Percentiles rank a stretch among this genome's conserved stretches.
Evolutionary conservation across 1,140 invertebrate genomes (phyloP).

Genomic region (Drosophila orena): DNA sequence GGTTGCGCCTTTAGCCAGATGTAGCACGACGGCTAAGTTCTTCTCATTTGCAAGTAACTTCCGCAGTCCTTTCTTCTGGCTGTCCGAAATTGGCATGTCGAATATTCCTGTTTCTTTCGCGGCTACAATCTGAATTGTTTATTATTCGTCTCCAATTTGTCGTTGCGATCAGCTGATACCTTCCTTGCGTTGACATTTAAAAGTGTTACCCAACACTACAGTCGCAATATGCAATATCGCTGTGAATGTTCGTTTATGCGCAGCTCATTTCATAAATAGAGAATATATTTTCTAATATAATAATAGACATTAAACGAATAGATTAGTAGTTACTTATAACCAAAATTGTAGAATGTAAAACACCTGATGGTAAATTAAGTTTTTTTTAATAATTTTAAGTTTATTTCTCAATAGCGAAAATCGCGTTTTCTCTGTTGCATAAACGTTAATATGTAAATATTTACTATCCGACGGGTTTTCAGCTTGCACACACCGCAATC

Average conservation of each 20-base stretch:
- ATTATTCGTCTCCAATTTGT: background rate
- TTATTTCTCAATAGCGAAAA: background rate
- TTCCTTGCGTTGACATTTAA: background rate
- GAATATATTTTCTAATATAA: no score
- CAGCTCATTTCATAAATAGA: background rate
- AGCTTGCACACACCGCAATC: constrained; percentile 1
- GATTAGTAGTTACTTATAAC: no score
- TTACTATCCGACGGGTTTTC: constrained; percentile 53
- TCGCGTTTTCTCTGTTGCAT: constrained; percentile 10
- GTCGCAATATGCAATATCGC: background rate
- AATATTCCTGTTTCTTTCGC: background rate
- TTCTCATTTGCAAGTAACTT: constrained; percentile 59
- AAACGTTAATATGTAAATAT: constrained; percentile 54
- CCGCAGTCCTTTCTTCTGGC: constrained; percentile 44
- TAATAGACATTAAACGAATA: no score
- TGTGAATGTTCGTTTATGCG: background rate
- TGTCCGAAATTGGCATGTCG: constrained; percentile 55
- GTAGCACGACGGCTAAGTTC: constrained; percentile 51
- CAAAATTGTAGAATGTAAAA: no score
- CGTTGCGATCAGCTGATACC: background rate
- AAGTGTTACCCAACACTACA: background rate
- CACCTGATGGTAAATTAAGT: no score
- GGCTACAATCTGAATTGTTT: background rate
- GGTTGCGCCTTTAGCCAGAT: constrained; percentile 60
- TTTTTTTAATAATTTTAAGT: background rate